Evolutionary conservation across 1,140 invertebrate genomes (phyloP).

Genomic region (Drosophila equinoxialis): DNA sequence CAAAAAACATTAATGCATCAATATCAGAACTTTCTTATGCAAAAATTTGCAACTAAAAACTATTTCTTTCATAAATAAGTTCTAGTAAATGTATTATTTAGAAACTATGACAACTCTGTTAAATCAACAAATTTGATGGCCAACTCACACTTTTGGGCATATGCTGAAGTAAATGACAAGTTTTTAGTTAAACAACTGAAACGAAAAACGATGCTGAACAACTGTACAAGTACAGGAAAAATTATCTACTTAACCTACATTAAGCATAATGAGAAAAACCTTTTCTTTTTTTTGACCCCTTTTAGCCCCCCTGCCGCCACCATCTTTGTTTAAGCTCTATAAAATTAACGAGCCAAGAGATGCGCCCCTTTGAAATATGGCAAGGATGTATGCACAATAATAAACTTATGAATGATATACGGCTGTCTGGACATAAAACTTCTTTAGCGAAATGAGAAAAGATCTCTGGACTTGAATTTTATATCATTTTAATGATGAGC

Average conservation of each 20-base stretch:
- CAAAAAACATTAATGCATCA: no score
- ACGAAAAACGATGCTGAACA: no score
- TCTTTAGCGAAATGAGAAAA: conserved; percentile 51
- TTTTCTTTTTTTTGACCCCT: background rate
- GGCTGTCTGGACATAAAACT: conserved; percentile 65
- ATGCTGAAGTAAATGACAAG: no score
- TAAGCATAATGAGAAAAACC: conserved; percentile 17
- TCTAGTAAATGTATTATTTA: no score
- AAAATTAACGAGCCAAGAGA: conserved; percentile 45
- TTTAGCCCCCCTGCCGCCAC: conserved; percentile 18
- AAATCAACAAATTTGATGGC: no score
- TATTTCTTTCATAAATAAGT: no score
- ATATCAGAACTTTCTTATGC: no score
- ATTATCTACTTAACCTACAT: background rate
- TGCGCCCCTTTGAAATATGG: conserved; percentile 47
- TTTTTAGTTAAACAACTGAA: no score
- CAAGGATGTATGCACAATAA: conserved; percentile 32
- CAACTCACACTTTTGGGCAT: no score
- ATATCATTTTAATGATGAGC: conserved; percentile 71
- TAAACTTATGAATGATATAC: conserved; percentile 66
- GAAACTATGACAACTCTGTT: no score
- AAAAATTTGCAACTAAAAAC: no score
- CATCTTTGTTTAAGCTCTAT: conserved; percentile 4
- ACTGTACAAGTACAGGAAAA: background rate
- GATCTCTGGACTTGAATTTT: conserved; percentile 39